Base-by-base conservation (phyloP, 2,888 invertebrate species). In the Drosophila fulvimacula region DNA sequence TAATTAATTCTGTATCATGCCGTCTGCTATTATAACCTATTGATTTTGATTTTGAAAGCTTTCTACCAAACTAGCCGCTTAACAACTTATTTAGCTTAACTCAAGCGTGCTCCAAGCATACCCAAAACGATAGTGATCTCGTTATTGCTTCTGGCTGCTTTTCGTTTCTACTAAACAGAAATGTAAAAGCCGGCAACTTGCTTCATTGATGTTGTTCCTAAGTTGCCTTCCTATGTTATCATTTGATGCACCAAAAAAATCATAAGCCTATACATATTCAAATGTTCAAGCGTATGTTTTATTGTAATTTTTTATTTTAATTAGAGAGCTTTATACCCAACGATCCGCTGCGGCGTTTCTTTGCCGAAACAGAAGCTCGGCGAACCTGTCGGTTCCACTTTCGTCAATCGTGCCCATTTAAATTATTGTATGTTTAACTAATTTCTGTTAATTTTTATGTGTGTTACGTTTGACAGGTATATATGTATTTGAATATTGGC, bases 321-420 rank as follows among this genome's bases (percentile, higher is more conserved):
- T 84, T 83, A 77, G 74, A 68, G 67, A 67, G 69, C 67, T 65
- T 75, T 74, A 79, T 73, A 53, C 49, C 51, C 30, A 41, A 21
- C 52, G 38, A 41, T 34, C 51, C 61, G 52, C 41, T 34, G 52
- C 61, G 52, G 44, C 49, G 46, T 75, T 48, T 48, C 39, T 39
- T 44, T 44, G 17, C 60, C 32, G 55, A 85, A 76, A 86, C 86
- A 88, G 84, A 78, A 87, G 89, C 88, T 84, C 72, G 74, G 44
- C 65, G 53, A 79, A 77, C 78, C 71, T 85, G 88, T 83, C 86
- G 69, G 79, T 86, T 85, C 86, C 88, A 88, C 88, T 85, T 85
- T 80, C 72, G 62, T 57, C 68, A 71, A 73, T 68, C 70, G 69
- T 58, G 58, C 62, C 64, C 59, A 79, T 82, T 85, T 76, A 79